Evolutionary conservation across 2,113 vertebrate species (phyloP).

Genomic region (Pongo abelii): DNA sequence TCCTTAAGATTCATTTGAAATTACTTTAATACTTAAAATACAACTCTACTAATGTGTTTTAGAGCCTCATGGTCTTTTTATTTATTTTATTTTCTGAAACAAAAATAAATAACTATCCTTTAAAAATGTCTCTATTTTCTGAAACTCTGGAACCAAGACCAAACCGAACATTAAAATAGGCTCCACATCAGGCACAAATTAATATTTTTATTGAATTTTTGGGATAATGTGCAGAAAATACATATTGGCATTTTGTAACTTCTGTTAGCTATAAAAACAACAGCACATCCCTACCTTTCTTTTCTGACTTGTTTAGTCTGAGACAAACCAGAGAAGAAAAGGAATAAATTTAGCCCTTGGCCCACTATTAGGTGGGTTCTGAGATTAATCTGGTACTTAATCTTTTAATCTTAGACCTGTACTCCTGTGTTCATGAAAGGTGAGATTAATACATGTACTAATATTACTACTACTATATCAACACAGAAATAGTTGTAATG

Average conservation of each 20-base stretch:
- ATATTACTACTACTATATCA: slow-evolving; percentile 20
- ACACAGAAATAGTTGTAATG: background rate
- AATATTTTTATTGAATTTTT: slow-evolving; percentile 18
- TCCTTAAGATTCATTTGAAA: slow-evolving; percentile 38
- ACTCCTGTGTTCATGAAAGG: background rate
- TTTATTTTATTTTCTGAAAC: slow-evolving; percentile 36
- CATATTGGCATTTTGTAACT: background rate
- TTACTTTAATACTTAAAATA: slow-evolving; percentile 2
- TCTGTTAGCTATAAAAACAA: background rate
- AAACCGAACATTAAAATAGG: background rate
- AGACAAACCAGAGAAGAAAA: slow-evolving; percentile 32
- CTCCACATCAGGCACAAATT: slow-evolving; percentile 31
- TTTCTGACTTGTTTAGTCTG: background rate
- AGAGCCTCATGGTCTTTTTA: background rate
- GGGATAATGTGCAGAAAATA: background rate
- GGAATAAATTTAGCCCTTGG: background rate
- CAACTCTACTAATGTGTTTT: background rate
- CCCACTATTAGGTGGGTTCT: background rate
- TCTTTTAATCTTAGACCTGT: slow-evolving; percentile 45
- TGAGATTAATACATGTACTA: background rate
- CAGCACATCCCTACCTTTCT: background rate
- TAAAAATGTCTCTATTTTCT: slow-evolving; percentile 43
- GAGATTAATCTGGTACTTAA: background rate
- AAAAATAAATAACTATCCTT: slow-evolving; percentile 42
- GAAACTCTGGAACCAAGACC: background rate